A percentile compares a stretch with the other conserved stretches of the same genome.
Evolutionary conservation across 2,797 vertebrate genomes (phyloP).

Genomic region (Heteromormyrus szaboi): DNA sequence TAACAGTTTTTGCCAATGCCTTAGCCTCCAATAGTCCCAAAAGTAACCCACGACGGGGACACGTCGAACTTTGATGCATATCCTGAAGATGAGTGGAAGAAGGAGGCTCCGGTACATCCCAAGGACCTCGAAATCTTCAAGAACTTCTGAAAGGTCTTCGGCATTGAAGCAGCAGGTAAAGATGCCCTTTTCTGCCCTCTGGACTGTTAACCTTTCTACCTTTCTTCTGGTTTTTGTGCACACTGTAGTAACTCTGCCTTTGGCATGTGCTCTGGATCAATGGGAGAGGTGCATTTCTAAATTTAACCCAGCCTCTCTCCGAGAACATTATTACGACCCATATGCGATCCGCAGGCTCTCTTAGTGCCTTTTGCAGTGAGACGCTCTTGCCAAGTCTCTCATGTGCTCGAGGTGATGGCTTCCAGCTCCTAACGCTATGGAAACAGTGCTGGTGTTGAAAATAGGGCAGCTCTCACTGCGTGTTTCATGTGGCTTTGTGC

Average conservation of each 20-base stretch:
- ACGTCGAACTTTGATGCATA: slow-evolving; percentile 95
- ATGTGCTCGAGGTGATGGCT: slow-evolving; percentile 11
- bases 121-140: slow-evolving; percentile 90
- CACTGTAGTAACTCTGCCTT: neutral
- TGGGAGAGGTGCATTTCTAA: neutral
- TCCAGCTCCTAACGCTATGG: neutral
- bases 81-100: slow-evolving; percentile 87
- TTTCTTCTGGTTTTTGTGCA: neutral
- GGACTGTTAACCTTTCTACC: neutral
- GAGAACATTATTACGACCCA: neutral
- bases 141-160: slow-evolving; percentile 69
- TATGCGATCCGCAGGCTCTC: neutral
- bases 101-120: slow-evolving; percentile 67
- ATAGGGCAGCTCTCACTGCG: neutral
- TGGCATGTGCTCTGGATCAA: neutral
- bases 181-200: neutral
- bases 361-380: neutral
- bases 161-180: slow-evolving; percentile 6
- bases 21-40: slow-evolving; percentile 90
- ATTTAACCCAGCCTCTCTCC: neutral
- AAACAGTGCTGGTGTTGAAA: neutral
- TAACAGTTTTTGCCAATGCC: neutral
- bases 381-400: neutral
- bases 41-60: slow-evolving; percentile 84
- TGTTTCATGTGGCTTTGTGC: neutral